Base-by-base conservation (phyloP, 2,113 vertebrate species). In the Tapirus terrestris region DNA sequence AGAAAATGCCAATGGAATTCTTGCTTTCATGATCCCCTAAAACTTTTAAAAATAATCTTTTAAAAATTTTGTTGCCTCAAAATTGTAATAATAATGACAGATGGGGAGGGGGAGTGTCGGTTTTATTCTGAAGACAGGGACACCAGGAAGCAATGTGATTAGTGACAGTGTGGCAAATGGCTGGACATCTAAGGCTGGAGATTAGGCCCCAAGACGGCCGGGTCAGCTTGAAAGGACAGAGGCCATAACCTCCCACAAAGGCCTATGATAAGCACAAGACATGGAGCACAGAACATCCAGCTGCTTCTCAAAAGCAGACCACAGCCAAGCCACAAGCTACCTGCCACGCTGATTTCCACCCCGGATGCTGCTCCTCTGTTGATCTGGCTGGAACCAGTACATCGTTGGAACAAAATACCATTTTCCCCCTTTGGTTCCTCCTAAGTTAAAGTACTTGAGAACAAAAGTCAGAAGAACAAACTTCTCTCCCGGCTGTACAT, bases 121-220 rank as follows among this genome's bases (percentile, higher is more conserved):
- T 84, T 89, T 93, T 82, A 86, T 56, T 31, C 31, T 43, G 31
- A 73, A 92, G 86, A 89, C 6, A 36, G 61, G 13, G 70, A 84
- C 3, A 67, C 5, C 27, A 91, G 77, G 91, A 56, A 75, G 25
- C 58, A 17, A 65, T 17, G 43, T 17, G 21, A 48, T 86, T 61
- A 72, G 60, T 25, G 8, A 33, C 13, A 6, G 31, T 27, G 45
- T 86, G 14, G 56, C 25, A 86, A 96, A 75, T 11, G 39, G 21
- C 53, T 70, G 36, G 70, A 77, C 36, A 83, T 5, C 6, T 29
- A 89, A 86, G 53, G 33, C 33, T 90, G 68, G 70, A 82, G 45
- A 20, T 43, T 18, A 67, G 88, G 53, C 58, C 25, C 45, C 60
- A 83, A 72, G 16, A 81, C 16, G 31, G 29, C 1, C 45, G 72